Conservation (phyloP, 2,888 invertebrate species). For the Erynnis tages region DNA sequence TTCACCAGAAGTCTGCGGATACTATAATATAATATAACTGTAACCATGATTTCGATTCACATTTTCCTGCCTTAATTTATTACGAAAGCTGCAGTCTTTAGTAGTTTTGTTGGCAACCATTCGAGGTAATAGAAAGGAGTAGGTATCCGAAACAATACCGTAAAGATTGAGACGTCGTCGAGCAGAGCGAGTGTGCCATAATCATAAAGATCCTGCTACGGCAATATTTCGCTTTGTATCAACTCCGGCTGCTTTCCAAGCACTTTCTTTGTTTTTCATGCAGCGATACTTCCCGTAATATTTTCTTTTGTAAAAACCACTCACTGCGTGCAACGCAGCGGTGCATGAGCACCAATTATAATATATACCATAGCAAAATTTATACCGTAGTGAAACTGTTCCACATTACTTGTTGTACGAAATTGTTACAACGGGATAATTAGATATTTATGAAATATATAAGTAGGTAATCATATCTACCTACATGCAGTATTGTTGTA, state of each 20-base stretch:
- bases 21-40: too few relatives aligned
- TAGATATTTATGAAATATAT: neutral
- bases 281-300: conserved; percentile 75
- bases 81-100: too few relatives aligned
- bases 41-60: too few relatives aligned
- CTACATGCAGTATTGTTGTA: too few relatives aligned
- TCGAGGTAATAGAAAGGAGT: conserved; percentile 44
- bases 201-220: conserved; percentile 74
- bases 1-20: too few relatives aligned
- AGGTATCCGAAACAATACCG: conserved; percentile 54
- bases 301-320: conserved; percentile 74
- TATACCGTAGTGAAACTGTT: conserved; percentile 15
- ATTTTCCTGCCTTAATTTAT: too few relatives aligned
- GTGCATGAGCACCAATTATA: conserved; percentile 22
- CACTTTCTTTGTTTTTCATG: conserved; percentile 70
- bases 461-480: too few relatives aligned
- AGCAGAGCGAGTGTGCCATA: conserved; percentile 67
- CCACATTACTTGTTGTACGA: conserved; percentile 13
- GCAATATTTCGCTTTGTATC: conserved; percentile 75
- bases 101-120: conserved; percentile 27
- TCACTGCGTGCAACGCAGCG: conserved; percentile 59
- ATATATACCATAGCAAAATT: conserved; percentile 24
- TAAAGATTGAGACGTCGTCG: conserved; percentile 66
- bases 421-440: neutral
- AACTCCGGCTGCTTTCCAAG: conserved; percentile 62